phyloP scores from a whole-genome alignment of 2,113 vertebrate genomes.

The Nannospalax galili region DNA sequence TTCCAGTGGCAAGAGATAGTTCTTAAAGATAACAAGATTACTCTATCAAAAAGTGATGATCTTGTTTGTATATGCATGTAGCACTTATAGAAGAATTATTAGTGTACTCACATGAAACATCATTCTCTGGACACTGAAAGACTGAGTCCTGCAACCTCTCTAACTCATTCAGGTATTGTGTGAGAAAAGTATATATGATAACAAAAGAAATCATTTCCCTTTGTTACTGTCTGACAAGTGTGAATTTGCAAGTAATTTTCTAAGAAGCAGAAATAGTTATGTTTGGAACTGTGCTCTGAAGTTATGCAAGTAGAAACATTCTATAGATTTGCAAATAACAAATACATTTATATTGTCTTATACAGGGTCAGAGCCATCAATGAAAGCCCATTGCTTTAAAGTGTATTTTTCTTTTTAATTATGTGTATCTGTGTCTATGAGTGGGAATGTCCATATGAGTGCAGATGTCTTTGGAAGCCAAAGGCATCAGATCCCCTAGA shows the following conservation, averaged over 20 bases:
- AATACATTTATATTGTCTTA: neutral
- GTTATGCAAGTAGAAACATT: neutral
- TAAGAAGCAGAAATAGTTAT: neutral
- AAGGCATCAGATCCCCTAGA: too few species aligned
- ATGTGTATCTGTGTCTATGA: too few species aligned
- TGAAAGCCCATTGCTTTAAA: neutral
- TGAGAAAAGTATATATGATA: neutral
- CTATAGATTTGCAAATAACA: neutral
- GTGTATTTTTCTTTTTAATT: too few species aligned
- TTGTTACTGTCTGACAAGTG: neutral
- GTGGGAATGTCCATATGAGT: too few species aligned
- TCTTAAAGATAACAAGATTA: neutral
- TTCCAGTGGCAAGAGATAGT: neutral
- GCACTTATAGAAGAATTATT: neutral
- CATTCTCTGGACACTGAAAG: neutral
- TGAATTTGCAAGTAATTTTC: slow-evolving; percentile 14
- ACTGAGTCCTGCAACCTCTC: neutral
- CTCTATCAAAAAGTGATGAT: neutral
- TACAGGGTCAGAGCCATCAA: neutral
- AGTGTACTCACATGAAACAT: neutral
- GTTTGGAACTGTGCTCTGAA: neutral
- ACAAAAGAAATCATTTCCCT: neutral
- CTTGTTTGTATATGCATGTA: neutral
- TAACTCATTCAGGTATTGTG: neutral
- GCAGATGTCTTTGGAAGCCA: too few species aligned